A percentile compares a stretch with the other conserved stretches of the same genome.
phyloP scores from a whole-genome alignment of 2,113 vertebrate genomes.

The Nothobranchius kuhntae region DNA sequence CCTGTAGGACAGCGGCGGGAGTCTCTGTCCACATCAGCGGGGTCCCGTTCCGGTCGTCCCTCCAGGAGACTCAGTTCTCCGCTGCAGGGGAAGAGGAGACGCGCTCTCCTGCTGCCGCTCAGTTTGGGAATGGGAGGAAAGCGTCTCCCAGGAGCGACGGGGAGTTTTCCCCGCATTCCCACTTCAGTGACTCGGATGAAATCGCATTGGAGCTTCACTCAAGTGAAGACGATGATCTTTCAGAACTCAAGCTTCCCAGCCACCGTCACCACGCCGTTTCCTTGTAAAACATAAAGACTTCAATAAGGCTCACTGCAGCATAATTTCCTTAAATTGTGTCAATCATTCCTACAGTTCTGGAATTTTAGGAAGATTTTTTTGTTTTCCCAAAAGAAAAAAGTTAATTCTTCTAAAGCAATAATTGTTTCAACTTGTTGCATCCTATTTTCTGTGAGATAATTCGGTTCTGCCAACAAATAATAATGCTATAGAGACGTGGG shows the following conservation, averaged over 20 bases:
- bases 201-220: conserved; percentile 80
- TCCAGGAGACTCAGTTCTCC: conserved; percentile 80
- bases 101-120: conserved; percentile 40
- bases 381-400: neutral
- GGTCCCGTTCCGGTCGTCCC: conserved; percentile 79
- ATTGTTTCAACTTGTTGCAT: conserved; percentile 43
- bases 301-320: conserved; percentile 3
- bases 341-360: conserved; percentile 46
- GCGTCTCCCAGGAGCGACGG: conserved; percentile 93
- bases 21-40: conserved; percentile 83
- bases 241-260: conserved; percentile 73
- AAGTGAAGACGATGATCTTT: conserved; percentile 80
- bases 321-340: conserved; percentile 60
- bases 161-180: conserved; percentile 94
- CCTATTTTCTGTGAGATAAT: conserved; percentile 60
- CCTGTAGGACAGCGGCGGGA: conserved; percentile 53
- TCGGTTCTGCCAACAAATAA: conserved; percentile 77
- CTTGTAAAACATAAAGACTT: conserved; percentile 54
- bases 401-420: neutral
- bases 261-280: conserved; percentile 55
- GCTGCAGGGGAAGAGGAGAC: conserved; percentile 80
- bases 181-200: conserved; percentile 98
- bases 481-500: conserved; percentile 67
- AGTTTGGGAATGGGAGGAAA: conserved; percentile 77
- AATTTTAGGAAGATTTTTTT: conserved; percentile 16